These are phyloP conservation scores for Athalia rosae DNA, from an alignment of 2,888 invertebrate genomes.

Conservation along the genomic window DNA sequence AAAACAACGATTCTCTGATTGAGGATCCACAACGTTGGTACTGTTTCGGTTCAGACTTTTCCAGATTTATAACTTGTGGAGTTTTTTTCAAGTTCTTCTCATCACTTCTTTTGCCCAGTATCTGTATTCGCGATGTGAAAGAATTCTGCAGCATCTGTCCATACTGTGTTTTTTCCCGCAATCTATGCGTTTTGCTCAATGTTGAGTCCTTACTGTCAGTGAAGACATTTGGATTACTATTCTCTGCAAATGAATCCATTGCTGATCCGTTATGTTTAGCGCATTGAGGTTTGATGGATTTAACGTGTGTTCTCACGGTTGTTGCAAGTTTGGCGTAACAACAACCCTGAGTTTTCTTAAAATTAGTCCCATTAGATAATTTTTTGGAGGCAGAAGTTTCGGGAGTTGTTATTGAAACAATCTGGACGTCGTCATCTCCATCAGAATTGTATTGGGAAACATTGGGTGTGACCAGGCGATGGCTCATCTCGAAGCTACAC, in stretches of 20 bases:
- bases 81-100: slow-evolving; percentile 48
- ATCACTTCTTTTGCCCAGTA: slow-evolving; percentile 45
- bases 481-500: slow-evolving; percentile 47
- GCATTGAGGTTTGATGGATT: background rate
- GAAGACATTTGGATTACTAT: slow-evolving; percentile 10
- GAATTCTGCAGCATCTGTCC: slow-evolving; percentile 62
- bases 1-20: background rate
- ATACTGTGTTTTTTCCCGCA: slow-evolving; percentile 63
- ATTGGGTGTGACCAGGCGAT: slow-evolving; percentile 44
- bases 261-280: slow-evolving; percentile 6
- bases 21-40: background rate
- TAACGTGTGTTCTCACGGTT: background rate
- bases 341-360: background rate
- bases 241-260: background rate
- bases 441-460: slow-evolving; percentile 52
- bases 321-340: background rate
- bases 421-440: slow-evolving; percentile 56
- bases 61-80: slow-evolving; percentile 62
- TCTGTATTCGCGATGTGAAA: slow-evolving; percentile 55
- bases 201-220: slow-evolving; percentile 28
- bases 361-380: slow-evolving; percentile 6
- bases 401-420: slow-evolving; percentile 52
- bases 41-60: slow-evolving; percentile 54
- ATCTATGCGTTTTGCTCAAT: slow-evolving; percentile 51
- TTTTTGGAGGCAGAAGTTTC: slow-evolving; percentile 41